Percentiles rank a stretch among this genome's conserved stretches.
phyloP scores from a whole-genome alignment of 2,113 vertebrate species.

The Sapayoa aenigma region DNA sequence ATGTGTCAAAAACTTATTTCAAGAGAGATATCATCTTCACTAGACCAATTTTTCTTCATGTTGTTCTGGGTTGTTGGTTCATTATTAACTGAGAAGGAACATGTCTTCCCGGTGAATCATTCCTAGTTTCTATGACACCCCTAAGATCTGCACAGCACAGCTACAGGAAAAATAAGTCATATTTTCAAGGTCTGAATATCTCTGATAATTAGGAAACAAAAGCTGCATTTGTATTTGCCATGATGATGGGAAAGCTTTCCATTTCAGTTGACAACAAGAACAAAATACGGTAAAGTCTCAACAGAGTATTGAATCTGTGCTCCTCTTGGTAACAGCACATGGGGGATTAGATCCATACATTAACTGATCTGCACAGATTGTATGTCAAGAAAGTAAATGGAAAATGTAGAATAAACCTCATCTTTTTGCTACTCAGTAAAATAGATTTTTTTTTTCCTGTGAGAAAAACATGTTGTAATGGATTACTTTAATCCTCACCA shows the following conservation, averaged over 20 bases:
- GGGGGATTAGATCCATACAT: not conserved
- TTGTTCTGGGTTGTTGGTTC: constrained; percentile 9
- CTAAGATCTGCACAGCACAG: constrained; percentile 1
- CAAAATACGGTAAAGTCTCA: not conserved
- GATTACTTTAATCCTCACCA: not conserved
- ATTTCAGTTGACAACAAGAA: not conserved
- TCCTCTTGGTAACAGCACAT: not conserved
- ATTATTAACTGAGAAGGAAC: not conserved
- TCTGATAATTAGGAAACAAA: constrained; percentile 21
- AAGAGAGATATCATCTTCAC: not conserved
- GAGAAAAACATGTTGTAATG: not conserved
- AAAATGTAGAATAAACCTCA: not conserved
- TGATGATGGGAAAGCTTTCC: not conserved
- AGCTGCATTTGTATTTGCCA: not conserved
- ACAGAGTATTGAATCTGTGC: not conserved
- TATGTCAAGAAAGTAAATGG: not conserved
- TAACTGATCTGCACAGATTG: not conserved
- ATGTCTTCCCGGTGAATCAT: constrained; percentile 12
- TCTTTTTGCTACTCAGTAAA: not conserved
- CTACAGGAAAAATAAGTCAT: constrained; percentile 19
- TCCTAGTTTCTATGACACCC: constrained; percentile 45
- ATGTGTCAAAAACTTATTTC: not conserved
- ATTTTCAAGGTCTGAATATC: constrained; percentile 25
- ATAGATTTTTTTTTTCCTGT: not conserved
- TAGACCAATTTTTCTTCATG: not conserved